These are phyloP conservation scores for Coptodon rendalli DNA, from an alignment of 2,113 vertebrate genomes.

Conservation along the genomic window DNA sequence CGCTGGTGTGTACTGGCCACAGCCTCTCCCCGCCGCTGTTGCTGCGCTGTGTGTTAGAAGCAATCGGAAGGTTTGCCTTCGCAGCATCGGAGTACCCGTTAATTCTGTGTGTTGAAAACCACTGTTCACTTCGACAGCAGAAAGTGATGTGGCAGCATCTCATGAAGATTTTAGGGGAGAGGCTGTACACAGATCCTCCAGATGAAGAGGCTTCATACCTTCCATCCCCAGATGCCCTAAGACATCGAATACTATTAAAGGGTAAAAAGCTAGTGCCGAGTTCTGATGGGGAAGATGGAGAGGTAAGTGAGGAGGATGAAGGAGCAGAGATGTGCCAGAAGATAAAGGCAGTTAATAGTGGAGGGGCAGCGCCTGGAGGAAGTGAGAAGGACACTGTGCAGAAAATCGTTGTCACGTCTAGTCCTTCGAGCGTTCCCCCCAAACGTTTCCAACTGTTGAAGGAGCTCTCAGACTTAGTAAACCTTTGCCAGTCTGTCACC, in stretches of 20 bases:
- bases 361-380: background rate
- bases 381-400: constrained; percentile 61
- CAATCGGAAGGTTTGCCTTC: constrained; percentile 87
- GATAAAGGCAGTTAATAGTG: constrained; percentile 54
- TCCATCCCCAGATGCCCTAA: constrained; percentile 82
- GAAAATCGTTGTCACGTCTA: background rate
- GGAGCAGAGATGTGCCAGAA: constrained; percentile 84
- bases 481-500: constrained; percentile 82
- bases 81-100: constrained; percentile 88
- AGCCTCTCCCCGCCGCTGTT: constrained; percentile 85
- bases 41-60: constrained; percentile 84
- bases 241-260: constrained; percentile 84
- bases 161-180: constrained; percentile 80
- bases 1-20: constrained; percentile 87
- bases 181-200: constrained; percentile 74
- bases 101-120: constrained; percentile 90
- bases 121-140: constrained; percentile 87
- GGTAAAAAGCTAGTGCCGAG: constrained; percentile 80
- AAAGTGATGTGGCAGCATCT: constrained; percentile 84
- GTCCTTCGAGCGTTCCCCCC: constrained; percentile 32
- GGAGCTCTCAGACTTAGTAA: constrained; percentile 85
- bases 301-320: constrained; percentile 89
- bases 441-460: constrained; percentile 82
- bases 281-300: constrained; percentile 76
- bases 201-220: constrained; percentile 77